phyloP scores from a whole-genome alignment of 2,113 vertebrate species.

The Urocynchramus pylzowi region DNA sequence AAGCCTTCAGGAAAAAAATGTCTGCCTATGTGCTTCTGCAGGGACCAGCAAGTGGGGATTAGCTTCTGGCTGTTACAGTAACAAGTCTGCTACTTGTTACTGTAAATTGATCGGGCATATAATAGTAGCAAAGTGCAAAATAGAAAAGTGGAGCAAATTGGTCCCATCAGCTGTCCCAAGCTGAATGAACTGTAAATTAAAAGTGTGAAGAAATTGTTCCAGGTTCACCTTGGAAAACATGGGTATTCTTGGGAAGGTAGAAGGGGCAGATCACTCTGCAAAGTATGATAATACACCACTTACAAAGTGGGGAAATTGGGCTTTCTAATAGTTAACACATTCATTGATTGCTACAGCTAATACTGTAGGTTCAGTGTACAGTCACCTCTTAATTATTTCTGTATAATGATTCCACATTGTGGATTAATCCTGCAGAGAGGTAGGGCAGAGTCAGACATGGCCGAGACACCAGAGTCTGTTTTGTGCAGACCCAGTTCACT shows the following conservation, averaged over 20 bases:
- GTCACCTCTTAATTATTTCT: slow-evolving; percentile 12
- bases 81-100: neutral
- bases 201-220: neutral
- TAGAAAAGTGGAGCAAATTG: neutral
- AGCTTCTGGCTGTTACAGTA: neutral
- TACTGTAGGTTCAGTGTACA: neutral
- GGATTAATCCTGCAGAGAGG: neutral
- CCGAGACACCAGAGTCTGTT: neutral
- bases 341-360: neutral
- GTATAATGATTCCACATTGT: neutral
- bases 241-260: neutral
- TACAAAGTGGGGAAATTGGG: neutral
- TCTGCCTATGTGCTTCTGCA: neutral
- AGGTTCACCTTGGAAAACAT: neutral
- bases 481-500: neutral
- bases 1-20: neutral
- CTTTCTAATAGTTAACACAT: neutral
- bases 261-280: neutral
- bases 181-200: neutral
- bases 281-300: neutral
- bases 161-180: neutral
- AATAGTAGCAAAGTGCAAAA: neutral
- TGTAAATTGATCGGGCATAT: neutral
- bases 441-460: neutral
- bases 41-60: neutral